Conservation (phyloP, 2,888 invertebrate genomes). For the Hirudinaria manillensis region DNA sequence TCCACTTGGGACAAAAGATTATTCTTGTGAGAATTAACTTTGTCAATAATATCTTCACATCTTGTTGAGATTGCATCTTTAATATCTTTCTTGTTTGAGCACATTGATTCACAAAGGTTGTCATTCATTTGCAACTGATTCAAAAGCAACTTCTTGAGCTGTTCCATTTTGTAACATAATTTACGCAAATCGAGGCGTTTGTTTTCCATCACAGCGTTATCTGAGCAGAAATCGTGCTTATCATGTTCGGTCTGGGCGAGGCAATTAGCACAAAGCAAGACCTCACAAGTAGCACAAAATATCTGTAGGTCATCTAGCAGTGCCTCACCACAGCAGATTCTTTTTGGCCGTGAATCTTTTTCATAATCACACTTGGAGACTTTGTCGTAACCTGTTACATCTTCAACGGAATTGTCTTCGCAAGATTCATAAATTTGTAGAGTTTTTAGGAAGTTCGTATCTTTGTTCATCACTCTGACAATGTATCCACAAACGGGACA, state of each 20-base stretch:
- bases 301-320: not conserved
- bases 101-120: not conserved
- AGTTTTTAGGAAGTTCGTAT: slow-evolving; percentile 3
- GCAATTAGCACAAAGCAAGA: not conserved
- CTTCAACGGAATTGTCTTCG: no score
- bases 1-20: slow-evolving; percentile 3
- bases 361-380: not conserved
- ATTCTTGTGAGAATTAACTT: not conserved
- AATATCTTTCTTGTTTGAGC: not conserved
- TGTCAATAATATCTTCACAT: not conserved
- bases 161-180: not conserved
- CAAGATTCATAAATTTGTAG: not conserved
- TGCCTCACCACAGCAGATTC: not conserved
- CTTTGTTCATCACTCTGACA: slow-evolving; percentile 12
- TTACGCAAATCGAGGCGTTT: slow-evolving; percentile 1
- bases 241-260: not conserved
- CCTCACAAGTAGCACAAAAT: slow-evolving; percentile 1
- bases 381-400: no score
- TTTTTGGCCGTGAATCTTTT: not conserved
- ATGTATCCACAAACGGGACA: slow-evolving; percentile 3
- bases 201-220: not conserved
- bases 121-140: no score
- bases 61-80: not conserved
- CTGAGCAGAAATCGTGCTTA: slow-evolving; percentile 3
- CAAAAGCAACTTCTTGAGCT: no score